Evolutionary conservation across 2,888 invertebrate species (phyloP).

Genomic region (Zaprionus lineosus): DNA sequence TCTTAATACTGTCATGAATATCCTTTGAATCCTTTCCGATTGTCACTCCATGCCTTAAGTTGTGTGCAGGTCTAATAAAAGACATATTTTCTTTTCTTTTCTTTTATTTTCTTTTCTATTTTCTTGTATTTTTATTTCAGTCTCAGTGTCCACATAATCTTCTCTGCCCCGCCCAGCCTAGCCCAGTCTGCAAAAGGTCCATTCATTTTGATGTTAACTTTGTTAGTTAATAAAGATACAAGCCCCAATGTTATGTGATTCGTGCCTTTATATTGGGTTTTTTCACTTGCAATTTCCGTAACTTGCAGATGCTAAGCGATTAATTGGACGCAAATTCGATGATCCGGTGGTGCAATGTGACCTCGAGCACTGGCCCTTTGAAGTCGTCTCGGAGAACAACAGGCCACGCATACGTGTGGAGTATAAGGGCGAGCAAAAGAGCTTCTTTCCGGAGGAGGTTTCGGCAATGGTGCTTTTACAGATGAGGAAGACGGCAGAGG

Average conservation of each 20-base stretch:
- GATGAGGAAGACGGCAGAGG: conserved; percentile 92
- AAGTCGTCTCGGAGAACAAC: conserved; percentile 90
- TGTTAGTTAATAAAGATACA: conserved; percentile 63
- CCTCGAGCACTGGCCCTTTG: conserved; percentile 97
- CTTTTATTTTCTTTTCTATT: too few species aligned
- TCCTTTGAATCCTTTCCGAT: background rate
- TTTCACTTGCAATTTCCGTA: conserved; percentile 30
- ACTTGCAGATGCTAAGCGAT: conserved; percentile 92
- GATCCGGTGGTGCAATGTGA: conserved; percentile 95
- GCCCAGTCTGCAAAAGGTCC: conserved; percentile 39
- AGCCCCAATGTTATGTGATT: conserved; percentile 14
- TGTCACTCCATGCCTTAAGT: conserved; percentile 7
- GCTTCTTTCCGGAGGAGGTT: conserved; percentile 95
- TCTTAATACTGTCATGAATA: background rate
- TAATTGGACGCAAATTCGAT: conserved; percentile 95
- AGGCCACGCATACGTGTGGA: conserved; percentile 92
- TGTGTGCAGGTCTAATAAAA: conserved; percentile 51
- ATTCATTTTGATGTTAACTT: conserved; percentile 29
- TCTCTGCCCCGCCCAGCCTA: conserved; percentile 40
- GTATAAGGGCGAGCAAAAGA: conserved; percentile 94
- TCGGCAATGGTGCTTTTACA: conserved; percentile 96
- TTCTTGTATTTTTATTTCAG: conserved; percentile 74
- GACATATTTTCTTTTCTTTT: conserved; percentile 48
- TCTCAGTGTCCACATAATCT: conserved; percentile 65
- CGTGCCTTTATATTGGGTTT: conserved; percentile 15